Percentiles rank a stretch among this genome's conserved stretches.
Evolutionary conservation across 2,888 invertebrate species (phyloP).

Genomic region (Dorcus hopei): DNA sequence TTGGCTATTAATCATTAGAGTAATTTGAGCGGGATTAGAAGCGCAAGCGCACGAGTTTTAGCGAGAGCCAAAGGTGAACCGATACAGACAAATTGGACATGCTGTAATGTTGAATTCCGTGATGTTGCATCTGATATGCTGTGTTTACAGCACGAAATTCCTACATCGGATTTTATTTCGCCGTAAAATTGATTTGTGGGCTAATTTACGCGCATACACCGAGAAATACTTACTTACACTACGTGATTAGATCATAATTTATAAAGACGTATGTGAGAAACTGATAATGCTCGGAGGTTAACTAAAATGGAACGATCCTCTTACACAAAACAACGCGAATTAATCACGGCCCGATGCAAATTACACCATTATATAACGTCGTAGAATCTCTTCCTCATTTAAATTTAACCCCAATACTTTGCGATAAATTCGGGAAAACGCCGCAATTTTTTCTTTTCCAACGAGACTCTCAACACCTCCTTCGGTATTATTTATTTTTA

Average conservation of each 20-base stretch:
- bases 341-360: not conserved
- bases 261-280: constrained; percentile 7
- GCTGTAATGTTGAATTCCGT: constrained; percentile 25
- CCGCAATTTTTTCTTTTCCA: too few species aligned
- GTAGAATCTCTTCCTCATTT: constrained; percentile 1
- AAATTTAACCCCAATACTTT: not conserved
- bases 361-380: not conserved
- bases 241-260: constrained; percentile 7
- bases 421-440: too few species aligned
- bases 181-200: constrained; percentile 27
- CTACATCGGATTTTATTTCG: constrained; percentile 25
- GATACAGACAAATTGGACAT: constrained; percentile 27
- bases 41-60: not conserved
- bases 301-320: not conserved
- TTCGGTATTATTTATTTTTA: too few species aligned
- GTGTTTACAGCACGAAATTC: constrained; percentile 25
- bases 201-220: constrained; percentile 20
- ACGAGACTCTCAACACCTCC: too few species aligned
- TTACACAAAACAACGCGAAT: constrained; percentile 2
- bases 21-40: constrained; percentile 7
- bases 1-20: constrained; percentile 8
- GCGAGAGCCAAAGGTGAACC: constrained; percentile 21
- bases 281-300: constrained; percentile 2
- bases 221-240: constrained; percentile 6
- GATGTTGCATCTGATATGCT: constrained; percentile 27